A percentile compares a stretch with the other conserved stretches of the same genome.
These are phyloP conservation scores for Leiothrix lutea DNA, from an alignment of 2,113 vertebrate species.

Conservation along the genomic window DNA sequence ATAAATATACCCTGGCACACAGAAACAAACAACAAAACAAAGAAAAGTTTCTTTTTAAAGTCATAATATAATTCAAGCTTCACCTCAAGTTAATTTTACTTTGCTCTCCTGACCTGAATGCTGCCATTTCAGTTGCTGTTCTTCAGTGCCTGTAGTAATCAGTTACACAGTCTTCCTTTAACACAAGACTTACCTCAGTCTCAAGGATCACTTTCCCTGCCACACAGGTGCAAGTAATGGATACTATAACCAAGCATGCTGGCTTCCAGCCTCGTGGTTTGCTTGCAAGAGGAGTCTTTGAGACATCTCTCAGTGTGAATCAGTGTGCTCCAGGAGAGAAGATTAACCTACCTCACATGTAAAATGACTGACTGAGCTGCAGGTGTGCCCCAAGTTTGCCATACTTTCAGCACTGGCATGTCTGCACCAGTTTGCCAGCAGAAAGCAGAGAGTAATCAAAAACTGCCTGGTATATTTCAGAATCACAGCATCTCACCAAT, in stretches of 20 bases:
- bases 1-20: neutral
- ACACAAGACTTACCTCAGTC: neutral
- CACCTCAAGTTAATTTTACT: neutral
- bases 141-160: neutral
- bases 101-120: neutral
- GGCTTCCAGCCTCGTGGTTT: neutral
- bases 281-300: neutral
- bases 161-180: neutral
- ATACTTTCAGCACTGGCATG: neutral
- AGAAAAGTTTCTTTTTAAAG: neutral
- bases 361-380: neutral
- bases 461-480: neutral
- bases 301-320: neutral
- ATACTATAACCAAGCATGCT: neutral
- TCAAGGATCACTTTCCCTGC: neutral
- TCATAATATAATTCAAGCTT: neutral
- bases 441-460: neutral
- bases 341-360: neutral
- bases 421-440: neutral
- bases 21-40: neutral
- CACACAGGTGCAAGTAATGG: neutral
- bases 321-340: neutral
- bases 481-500: neutral
- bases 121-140: neutral
- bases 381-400: neutral